Evolutionary conservation across 2,888 invertebrate species (phyloP).

Genomic region (Microplitis deprimator): DNA sequence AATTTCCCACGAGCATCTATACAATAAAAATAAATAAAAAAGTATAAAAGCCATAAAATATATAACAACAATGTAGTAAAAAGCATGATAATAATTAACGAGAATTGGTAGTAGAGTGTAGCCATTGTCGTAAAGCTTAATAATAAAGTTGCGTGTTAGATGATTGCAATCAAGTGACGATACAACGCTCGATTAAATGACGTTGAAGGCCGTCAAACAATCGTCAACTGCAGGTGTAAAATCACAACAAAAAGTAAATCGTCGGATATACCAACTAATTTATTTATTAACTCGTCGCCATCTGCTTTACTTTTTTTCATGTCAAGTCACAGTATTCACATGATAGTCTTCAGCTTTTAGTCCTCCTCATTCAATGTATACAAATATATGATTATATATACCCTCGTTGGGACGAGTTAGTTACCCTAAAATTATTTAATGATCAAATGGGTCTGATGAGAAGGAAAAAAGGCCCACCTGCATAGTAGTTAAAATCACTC

Average conservation of each 20-base stretch:
- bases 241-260: constrained; percentile 45
- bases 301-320: not conserved
- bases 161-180: constrained; percentile 29
- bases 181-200: constrained; percentile 33
- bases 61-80: not conserved
- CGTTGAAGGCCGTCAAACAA: not conserved
- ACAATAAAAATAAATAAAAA: not conserved
- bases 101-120: not conserved
- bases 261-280: not conserved
- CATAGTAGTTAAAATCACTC: constrained; percentile 26
- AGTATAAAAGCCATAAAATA: not conserved
- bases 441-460: constrained; percentile 11
- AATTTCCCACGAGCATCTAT: constrained; percentile 25
- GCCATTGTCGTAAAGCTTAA: constrained; percentile 14
- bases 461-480: constrained; percentile 29
- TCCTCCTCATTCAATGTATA: not conserved
- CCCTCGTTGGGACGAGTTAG: not conserved
- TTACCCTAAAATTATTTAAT: not conserved
- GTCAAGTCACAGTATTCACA: not conserved
- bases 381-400: not conserved
- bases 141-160: constrained; percentile 28
- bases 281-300: not conserved
- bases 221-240: constrained; percentile 56
- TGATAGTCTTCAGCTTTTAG: not conserved
- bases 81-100: not conserved